Base-by-base conservation (phyloP, 2,797 vertebrate species). In the Platyrinchus mystaceus region DNA sequence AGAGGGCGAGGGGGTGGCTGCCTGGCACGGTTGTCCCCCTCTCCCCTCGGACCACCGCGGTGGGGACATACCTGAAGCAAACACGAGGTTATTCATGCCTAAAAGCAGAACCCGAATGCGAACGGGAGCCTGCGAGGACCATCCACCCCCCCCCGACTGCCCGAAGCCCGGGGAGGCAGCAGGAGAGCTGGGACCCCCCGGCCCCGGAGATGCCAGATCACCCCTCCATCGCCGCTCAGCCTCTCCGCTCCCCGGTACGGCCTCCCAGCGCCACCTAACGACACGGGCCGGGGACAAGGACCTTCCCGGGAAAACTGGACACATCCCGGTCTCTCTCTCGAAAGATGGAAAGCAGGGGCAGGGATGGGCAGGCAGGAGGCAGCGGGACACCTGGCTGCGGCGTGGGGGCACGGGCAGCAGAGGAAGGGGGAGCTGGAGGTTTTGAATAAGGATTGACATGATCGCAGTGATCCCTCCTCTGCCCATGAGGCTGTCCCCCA, bases 181-280 rank as follows among this genome's bases (percentile, higher is more conserved):
- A 13, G 28, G 22, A 68, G 28, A 14, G 22, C 30, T 0, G 26
- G 58, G 27, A 44, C 2, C 5, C 22, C 14, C 8, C 2, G 27
- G 27, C 6, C 30, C 52, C 3, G 0, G 17, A 24, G 30, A 39
- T 20, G 19, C 28, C 32, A 0, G 70, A 49, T 12, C 63, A 32
- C 10, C 37, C 46, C 46, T 22, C 23, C 21, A 3, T 16, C 50
- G 49, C n/a, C 4, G 1, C 10, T 32, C 36, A n/a, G 32, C 49
- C 47, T 50, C 58, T 22, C 49, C 14, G 39, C 66, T 71, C 44
- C 60, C 46, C 74, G 46, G 53, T 2, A 1, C 59, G 7, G 89
- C 17, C 69, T 55, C 93, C 91, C 84, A 93, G 95, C 81, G 68
- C 96, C 95, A 96, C 78, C 96, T 96, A 96, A 96, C 79, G 96